phyloP scores from a whole-genome alignment of 2,888 invertebrate genomes.

The Plagiodera versicolora region DNA sequence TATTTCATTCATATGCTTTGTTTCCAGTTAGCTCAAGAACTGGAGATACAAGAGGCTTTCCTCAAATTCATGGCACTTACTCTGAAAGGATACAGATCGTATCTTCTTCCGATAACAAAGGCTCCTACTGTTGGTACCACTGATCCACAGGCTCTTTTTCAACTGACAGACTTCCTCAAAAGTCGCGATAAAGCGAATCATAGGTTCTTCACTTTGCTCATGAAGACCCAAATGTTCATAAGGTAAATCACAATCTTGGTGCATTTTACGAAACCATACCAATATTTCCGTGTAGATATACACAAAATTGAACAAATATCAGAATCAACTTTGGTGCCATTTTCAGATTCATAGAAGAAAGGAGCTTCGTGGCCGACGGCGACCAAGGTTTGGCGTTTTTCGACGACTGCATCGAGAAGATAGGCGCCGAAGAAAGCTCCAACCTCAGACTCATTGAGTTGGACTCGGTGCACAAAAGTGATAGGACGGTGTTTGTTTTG shows the following conservation, averaged over 20 bases:
- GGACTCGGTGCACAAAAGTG: constrained; percentile 77
- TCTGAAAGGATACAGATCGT: constrained; percentile 85
- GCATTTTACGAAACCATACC: no score
- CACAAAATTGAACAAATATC: no score
- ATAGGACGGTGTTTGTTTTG: constrained; percentile 91
- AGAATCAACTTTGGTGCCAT: no score
- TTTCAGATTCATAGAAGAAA: constrained; percentile 86
- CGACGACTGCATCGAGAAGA: constrained; percentile 93
- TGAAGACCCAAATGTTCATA: constrained; percentile 96
- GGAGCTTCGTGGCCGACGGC: constrained; percentile 97
- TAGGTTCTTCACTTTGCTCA: constrained; percentile 85
- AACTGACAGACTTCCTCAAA: constrained; percentile 85
- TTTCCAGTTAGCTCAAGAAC: constrained; percentile 77
- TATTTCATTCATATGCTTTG: neutral
- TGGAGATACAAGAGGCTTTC: constrained; percentile 97
- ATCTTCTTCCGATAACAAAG: constrained; percentile 88
- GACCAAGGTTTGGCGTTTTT: constrained; percentile 95
- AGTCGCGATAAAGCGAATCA: constrained; percentile 88
- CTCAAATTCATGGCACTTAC: constrained; percentile 92
- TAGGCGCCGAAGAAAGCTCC: constrained; percentile 61
- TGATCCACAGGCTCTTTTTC: constrained; percentile 93
- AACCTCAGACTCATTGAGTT: constrained; percentile 75
- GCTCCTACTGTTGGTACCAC: constrained; percentile 93
- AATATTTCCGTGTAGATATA: no score
- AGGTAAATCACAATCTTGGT: constrained; percentile 54